A percentile compares a stretch with the other conserved stretches of the same genome.
Conservation (phyloP, 2,113 vertebrate species). For the Benitochromis conjunctus region DNA sequence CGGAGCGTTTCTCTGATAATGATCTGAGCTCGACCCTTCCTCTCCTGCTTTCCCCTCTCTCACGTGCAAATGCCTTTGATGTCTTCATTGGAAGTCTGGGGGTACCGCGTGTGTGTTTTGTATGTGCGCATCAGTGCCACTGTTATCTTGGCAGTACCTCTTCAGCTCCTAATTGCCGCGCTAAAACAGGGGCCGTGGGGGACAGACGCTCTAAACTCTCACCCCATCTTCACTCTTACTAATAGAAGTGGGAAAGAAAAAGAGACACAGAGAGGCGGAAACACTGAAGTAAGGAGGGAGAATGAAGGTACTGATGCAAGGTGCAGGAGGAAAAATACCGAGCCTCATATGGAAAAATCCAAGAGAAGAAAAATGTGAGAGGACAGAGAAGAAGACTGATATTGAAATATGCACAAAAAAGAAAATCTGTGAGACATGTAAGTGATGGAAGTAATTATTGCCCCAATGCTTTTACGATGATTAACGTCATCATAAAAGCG, state of each 20-base stretch:
- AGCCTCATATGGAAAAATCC: not conserved
- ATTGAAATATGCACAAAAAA: not conserved
- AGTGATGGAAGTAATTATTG: not conserved
- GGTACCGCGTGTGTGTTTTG: not conserved
- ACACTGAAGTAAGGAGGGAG: not conserved
- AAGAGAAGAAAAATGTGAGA: not conserved
- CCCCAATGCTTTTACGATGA: not conserved
- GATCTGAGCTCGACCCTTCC: not conserved
- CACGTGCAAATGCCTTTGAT: constrained; percentile 32
- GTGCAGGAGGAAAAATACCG: not conserved
- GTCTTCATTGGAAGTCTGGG: constrained; percentile 4
- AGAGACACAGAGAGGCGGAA: not conserved
- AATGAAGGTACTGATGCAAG: not conserved
- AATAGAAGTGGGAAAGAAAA: not conserved
- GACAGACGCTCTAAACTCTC: not conserved
- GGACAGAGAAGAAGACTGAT: not conserved
- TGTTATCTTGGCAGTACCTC: constrained; percentile 23
- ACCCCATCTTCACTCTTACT: not conserved
- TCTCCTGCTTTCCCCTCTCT: not conserved
- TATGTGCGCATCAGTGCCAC: not conserved
- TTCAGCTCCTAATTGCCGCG: constrained; percentile 34
- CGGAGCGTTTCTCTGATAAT: constrained; percentile 29
- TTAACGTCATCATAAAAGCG: not conserved
- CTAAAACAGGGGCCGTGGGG: not conserved
- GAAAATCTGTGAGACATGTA: not conserved